These are phyloP conservation scores for Chouioia cunea DNA, from an alignment of 2,888 invertebrate species.

Conservation along the genomic window DNA sequence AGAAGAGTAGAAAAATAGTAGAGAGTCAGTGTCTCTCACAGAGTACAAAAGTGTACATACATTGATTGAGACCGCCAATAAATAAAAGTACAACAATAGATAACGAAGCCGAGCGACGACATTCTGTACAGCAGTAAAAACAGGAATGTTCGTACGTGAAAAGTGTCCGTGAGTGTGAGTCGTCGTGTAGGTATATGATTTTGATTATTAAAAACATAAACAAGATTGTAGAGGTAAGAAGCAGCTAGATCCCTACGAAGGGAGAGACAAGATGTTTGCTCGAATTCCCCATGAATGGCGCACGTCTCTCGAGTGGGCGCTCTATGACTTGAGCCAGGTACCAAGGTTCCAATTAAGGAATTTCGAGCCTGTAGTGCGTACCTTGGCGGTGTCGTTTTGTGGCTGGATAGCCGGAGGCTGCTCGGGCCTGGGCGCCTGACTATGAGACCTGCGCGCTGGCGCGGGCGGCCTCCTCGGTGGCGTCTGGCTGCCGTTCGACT, in stretches of 20 bases:
- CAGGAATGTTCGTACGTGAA: slow-evolving; percentile 26
- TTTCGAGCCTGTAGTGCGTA: slow-evolving; percentile 75
- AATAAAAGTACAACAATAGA: background rate
- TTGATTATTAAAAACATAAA: slow-evolving; percentile 5
- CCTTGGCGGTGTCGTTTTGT: slow-evolving; percentile 70
- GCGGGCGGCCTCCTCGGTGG: slow-evolving; percentile 66
- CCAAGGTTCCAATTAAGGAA: slow-evolving; percentile 74
- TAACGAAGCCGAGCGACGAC: slow-evolving; percentile 1
- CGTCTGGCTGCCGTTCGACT: slow-evolving; percentile 58
- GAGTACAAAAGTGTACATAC: background rate
- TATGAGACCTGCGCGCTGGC: slow-evolving; percentile 65
- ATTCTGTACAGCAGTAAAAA: background rate
- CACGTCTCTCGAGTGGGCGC: slow-evolving; percentile 55
- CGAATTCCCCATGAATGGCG: slow-evolving; percentile 46
- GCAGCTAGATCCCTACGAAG: slow-evolving; percentile 37
- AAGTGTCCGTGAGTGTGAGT: background rate
- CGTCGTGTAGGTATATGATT: background rate
- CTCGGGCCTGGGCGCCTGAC: slow-evolving; percentile 61
- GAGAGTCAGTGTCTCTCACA: slow-evolving; percentile 4
- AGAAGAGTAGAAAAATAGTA: slow-evolving; percentile 9
- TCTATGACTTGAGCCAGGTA: slow-evolving; percentile 72
- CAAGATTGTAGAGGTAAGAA: slow-evolving; percentile 28
- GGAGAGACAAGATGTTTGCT: slow-evolving; percentile 21
- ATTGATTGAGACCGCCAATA: slow-evolving; percentile 3
- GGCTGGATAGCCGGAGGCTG: slow-evolving; percentile 50